A percentile compares a stretch with the other conserved stretches of the same genome.
These are phyloP conservation scores for Peribatodes rhomboidaria DNA, from an alignment of 2,888 invertebrate species.

Conservation along the genomic window DNA sequence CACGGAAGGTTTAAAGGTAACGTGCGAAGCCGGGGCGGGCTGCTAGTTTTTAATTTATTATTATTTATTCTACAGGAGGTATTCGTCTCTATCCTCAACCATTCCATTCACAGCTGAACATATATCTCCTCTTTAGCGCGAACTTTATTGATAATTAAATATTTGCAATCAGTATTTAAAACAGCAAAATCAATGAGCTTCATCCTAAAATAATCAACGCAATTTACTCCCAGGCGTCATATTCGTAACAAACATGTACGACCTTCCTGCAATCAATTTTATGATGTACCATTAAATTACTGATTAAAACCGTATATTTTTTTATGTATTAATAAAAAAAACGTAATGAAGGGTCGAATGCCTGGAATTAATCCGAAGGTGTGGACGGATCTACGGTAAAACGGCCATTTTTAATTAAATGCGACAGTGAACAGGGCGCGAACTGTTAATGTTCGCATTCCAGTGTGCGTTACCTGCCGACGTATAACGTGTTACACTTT, in stretches of 20 bases:
- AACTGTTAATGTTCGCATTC: conserved; percentile 71
- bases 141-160: too few relatives aligned
- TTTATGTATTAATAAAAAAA: conserved; percentile 27
- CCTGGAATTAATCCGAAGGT: conserved; percentile 45
- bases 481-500: conserved; percentile 49
- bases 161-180: too few relatives aligned
- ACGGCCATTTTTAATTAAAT: conserved; percentile 66
- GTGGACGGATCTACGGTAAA: conserved; percentile 44
- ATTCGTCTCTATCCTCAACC: too few relatives aligned
- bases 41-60: too few relatives aligned
- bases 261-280: conserved; percentile 9
- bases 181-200: too few relatives aligned
- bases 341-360: conserved; percentile 36
- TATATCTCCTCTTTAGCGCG: too few relatives aligned
- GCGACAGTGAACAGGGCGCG: conserved; percentile 54
- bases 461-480: conserved; percentile 52
- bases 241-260: background rate
- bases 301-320: conserved; percentile 24
- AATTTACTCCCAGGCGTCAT: background rate
- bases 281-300: conserved; percentile 8
- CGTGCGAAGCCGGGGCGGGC: too few relatives aligned
- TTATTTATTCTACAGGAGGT: too few relatives aligned
- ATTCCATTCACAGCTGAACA: too few relatives aligned
- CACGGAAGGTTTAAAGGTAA: too few relatives aligned
- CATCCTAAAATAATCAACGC: background rate